Evolutionary conservation across 2,888 invertebrate species (phyloP).

Genomic region (Tetropium fuscum): DNA sequence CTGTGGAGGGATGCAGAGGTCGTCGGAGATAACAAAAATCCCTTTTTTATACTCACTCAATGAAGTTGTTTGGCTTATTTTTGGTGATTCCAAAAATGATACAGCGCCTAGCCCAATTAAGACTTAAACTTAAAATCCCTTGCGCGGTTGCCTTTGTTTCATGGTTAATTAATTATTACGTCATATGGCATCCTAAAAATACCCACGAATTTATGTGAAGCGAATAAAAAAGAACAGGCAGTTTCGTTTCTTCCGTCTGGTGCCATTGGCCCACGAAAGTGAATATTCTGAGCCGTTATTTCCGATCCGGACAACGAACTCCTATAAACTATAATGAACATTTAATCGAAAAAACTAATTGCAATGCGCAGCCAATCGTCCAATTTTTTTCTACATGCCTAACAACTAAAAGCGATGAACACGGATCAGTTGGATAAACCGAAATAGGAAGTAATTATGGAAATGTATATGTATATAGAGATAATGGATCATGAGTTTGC

Average conservation of each 20-base stretch:
- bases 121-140: too few species aligned
- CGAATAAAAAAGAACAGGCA: too few species aligned
- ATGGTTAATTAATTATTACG: too few species aligned
- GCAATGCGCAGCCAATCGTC: conserved; percentile 19
- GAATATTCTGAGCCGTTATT: conserved; percentile 37
- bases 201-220: too few species aligned
- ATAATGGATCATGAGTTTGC: conserved; percentile 1
- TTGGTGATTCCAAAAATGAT: too few species aligned
- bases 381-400: conserved; percentile 7
- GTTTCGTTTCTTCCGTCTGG: conserved; percentile 6
- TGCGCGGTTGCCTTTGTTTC: too few species aligned
- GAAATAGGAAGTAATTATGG: conserved; percentile 16
- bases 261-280: conserved; percentile 51
- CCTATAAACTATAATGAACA: conserved; percentile 12
- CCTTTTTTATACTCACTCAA: too few species aligned
- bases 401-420: conserved; percentile 1
- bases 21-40: too few species aligned
- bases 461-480: conserved; percentile 10
- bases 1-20: too few species aligned
- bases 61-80: too few species aligned
- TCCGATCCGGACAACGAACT: conserved; percentile 28
- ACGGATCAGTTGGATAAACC: background rate
- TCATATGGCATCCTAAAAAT: too few species aligned
- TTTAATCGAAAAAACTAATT: conserved; percentile 26
- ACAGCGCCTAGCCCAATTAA: too few species aligned